Conservation (phyloP, 2,888 invertebrate species). For the Andrena flavipes region DNA sequence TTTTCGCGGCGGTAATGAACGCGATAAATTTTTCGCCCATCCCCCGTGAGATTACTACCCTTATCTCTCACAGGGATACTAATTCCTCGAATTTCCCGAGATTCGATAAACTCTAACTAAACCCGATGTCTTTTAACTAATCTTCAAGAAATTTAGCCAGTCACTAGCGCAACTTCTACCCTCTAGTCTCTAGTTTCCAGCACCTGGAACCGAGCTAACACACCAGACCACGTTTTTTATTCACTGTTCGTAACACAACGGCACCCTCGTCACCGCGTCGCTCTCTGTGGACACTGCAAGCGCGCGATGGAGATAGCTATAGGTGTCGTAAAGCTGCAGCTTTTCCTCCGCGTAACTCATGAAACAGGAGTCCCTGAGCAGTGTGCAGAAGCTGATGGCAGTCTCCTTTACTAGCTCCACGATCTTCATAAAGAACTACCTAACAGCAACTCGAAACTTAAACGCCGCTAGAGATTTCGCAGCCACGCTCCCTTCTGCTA, state of each 20-base stretch:
- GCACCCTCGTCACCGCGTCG: too few species aligned
- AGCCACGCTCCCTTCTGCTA: too few species aligned
- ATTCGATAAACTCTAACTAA: background rate
- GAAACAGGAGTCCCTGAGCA: background rate
- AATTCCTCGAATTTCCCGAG: slow-evolving; percentile 28
- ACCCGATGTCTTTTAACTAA: background rate
- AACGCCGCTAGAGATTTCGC: background rate
- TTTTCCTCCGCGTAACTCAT: background rate
- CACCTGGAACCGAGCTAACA: background rate
- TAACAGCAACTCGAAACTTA: background rate
- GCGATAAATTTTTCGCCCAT: slow-evolving; percentile 64
- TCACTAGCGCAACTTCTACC: background rate
- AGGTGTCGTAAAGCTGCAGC: background rate
- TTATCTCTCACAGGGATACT: slow-evolving; percentile 34
- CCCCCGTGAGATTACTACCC: slow-evolving; percentile 19
- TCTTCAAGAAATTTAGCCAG: background rate
- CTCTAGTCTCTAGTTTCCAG: background rate
- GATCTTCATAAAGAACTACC: slow-evolving; percentile 3
- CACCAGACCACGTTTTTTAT: too few species aligned
- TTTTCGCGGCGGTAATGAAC: slow-evolving; percentile 48
- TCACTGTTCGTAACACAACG: too few species aligned
- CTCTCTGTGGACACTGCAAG: background rate
- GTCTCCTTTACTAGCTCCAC: background rate
- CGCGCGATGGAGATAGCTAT: background rate
- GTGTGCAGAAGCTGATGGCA: background rate